phyloP scores from a whole-genome alignment of 2,797 vertebrate species.

The Fundulus diaphanus region DNA sequence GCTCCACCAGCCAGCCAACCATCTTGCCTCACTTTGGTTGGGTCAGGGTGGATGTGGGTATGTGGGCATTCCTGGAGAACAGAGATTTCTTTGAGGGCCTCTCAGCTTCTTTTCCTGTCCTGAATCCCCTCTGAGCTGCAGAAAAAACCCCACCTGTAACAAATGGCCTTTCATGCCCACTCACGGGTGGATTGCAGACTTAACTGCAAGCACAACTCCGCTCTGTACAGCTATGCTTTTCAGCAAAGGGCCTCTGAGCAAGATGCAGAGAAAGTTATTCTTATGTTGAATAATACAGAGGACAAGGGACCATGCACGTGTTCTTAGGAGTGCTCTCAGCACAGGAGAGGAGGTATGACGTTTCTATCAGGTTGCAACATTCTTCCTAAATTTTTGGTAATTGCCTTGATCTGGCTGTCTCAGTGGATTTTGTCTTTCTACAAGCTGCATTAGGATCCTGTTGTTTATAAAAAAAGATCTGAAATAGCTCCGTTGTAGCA shows the following conservation, averaged over 20 bases:
- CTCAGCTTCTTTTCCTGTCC: slow-evolving; percentile 70
- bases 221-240: slow-evolving; percentile 11
- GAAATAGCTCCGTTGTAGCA: too few species aligned
- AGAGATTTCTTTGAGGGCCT: slow-evolving; percentile 86
- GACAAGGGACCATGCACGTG: slow-evolving; percentile 9
- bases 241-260: slow-evolving; percentile 10
- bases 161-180: slow-evolving; percentile 84
- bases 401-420: not conserved
- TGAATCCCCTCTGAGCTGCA: slow-evolving; percentile 75
- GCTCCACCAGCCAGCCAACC: not conserved
- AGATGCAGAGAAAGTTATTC: slow-evolving; percentile 12
- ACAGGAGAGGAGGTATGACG: not conserved
- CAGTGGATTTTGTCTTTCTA: rapidly evolving
- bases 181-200: slow-evolving; percentile 62
- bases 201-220: slow-evolving; percentile 39
- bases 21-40: slow-evolving; percentile 31
- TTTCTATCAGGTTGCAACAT: not conserved
- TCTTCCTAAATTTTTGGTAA: not conserved
- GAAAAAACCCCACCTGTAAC: slow-evolving; percentile 63
- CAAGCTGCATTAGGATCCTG: slow-evolving; percentile 8
- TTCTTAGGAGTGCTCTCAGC: too few species aligned
- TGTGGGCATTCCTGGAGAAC: slow-evolving; percentile 82
- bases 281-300: slow-evolving; percentile 33
- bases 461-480: too few species aligned
- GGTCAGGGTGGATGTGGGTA: slow-evolving; percentile 52